Evolutionary conservation across 2,113 vertebrate genomes (phyloP), one percentile per base, ranked within the genome.

Genomic region (Mobula hypostoma): DNA sequence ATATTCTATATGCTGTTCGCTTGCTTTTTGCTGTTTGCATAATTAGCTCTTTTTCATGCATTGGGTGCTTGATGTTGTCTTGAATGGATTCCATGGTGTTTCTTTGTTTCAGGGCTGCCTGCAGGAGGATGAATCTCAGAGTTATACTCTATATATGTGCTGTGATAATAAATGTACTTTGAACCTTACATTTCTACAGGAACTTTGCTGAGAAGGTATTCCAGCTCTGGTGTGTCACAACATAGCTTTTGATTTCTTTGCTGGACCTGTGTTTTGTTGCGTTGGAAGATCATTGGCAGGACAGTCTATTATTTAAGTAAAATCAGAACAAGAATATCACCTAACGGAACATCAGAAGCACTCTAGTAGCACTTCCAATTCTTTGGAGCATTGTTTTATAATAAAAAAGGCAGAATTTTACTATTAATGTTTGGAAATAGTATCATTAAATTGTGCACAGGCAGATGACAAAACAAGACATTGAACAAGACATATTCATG

Each of bases 191-290:
- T 68, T 74, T 74, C 40, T 93, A 27, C 70, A 72, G 90, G 40
- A 76, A 56, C 21, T 4, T 74, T 93, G 70, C 40, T 32, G 72
- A 74, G 11, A 93, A 74, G 32, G 24, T 76, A 74, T 93, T 74
- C 70, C 21, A 93, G 74, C 12, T 56, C 68, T 7, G 29, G 68
- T 93, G 40, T 74, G 68, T 24, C 4, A 29, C 7, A 74, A 48
- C 40, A 72, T 19, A 56, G 29, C 40, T 5, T 93, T 93, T 76
- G 17, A 93, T 93, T 93, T 93, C 74, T 93, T 93, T 93, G 32
- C 40, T 72, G 0, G 19, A 14, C 21, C 91, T 74, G 36, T 24
- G 36, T 48, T 93, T 56, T 56, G 70, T 76, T 74, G 48, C 14
- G 48, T 70, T 48, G 91, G 91, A 93, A 74, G 19, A 40, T 93